Percentiles rank a stretch among this genome's conserved stretches.
These are phyloP conservation scores for Gallirallus australis DNA, from an alignment of 2,797 vertebrate genomes.

Conservation along the genomic window DNA sequence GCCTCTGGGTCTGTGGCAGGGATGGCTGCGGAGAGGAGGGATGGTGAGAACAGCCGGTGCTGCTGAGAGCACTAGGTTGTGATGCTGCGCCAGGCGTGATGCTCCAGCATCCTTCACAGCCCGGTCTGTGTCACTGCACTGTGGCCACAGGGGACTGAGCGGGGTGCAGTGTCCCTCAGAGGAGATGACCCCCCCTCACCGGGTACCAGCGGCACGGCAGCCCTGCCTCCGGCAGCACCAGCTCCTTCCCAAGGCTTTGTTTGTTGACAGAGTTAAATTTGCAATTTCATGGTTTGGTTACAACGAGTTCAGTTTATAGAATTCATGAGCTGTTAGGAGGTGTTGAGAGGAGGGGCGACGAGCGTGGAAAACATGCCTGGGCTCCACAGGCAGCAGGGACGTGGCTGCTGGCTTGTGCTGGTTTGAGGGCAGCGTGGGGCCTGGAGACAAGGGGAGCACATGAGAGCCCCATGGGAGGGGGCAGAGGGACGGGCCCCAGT, in stretches of 20 bases:
- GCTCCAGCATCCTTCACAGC: background rate
- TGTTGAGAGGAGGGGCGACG: background rate
- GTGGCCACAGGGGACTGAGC: rapidly evolving
- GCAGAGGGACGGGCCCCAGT: background rate
- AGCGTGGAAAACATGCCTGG: background rate
- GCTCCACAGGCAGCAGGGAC: background rate
- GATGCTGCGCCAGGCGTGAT: rapidly evolving
- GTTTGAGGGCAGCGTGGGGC: background rate
- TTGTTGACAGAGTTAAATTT: constrained; percentile 66
- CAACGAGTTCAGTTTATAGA: constrained; percentile 67
- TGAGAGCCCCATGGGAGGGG: rapidly evolving
- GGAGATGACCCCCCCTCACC: background rate
- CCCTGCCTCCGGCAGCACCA: background rate
- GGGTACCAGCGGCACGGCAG: background rate
- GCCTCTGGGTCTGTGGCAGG: background rate
- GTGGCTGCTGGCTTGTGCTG: background rate
- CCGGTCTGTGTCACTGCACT: rapidly evolving
- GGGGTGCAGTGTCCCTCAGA: rapidly evolving
- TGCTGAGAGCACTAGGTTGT: background rate
- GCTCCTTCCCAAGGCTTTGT: constrained; percentile 23
- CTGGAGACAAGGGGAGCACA: background rate
- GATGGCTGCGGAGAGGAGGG: rapidly evolving
- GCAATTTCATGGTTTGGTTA: constrained; percentile 74
- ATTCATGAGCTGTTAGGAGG: constrained; percentile 60
- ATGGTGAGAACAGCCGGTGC: rapidly evolving